Evolutionary conservation across 1,140 invertebrate genomes (phyloP), one percentile per base, ranked within the genome.

Genomic region (Zaprionus lachaisei): DNA sequence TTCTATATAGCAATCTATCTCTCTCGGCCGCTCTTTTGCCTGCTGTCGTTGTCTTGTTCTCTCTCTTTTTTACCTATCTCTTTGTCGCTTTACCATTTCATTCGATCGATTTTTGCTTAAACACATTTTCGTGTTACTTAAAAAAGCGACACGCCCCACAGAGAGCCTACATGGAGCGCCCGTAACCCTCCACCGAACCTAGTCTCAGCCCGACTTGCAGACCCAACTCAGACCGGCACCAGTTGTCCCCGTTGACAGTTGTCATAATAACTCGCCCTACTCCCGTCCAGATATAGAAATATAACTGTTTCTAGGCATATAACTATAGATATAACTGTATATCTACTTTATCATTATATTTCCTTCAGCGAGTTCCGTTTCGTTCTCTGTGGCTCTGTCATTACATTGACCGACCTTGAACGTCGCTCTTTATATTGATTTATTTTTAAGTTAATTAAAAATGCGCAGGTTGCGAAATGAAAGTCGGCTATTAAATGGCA

Each of bases 361-460:
- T 34, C 31, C 31, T 34, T 34, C 31, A 34, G 9, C 31, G 9
- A 34, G 31, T 34, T 34, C 31, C 31, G 31, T 34, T 34, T 9
- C 0, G 31, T 34, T 34, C 9, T 11, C 31, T 11, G 31, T 34
- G 9, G 9, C 9, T 11, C 31, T 34, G 31, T 34, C 31, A 5
- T 69, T 26, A 22, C 22, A 28, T 61, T 64, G n/a, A 56, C 24
- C 57, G 65, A 79, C 83, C 83, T 83, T 89, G 84, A 69, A 70
- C 55, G 68, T 44, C 54, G 41, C 71, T 74, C 47, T 84, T 57
- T 49, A 57, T 87, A 87, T 89, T 84, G 84, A 87, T 87, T 87
- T 79, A 68, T 79, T 73, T 72, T 62, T 81, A 76, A 89, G 84
- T 89, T 87, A 89, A 89, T 87, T 87, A 87, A 87, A 83, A 83